Conservation (phyloP, 2,113 vertebrate species). For the Forbesichthys agassizii region DNA sequence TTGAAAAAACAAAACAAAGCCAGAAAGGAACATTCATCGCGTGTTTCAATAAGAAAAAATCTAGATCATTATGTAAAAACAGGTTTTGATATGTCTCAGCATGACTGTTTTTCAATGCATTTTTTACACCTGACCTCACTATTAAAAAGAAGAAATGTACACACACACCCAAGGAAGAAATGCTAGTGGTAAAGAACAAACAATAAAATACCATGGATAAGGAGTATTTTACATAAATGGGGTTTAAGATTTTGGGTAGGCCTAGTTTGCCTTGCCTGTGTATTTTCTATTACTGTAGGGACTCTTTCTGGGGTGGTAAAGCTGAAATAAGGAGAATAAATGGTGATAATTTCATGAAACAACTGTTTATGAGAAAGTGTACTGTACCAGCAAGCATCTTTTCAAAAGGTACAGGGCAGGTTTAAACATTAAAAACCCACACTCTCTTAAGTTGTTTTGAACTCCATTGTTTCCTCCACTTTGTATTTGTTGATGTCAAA, state of each 20-base stretch:
- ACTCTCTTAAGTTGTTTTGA: too few relatives aligned
- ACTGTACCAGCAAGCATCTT: too few relatives aligned
- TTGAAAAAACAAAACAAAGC: constrained; percentile 23
- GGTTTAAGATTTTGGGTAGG: constrained; percentile 17
- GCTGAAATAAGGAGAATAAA: background rate
- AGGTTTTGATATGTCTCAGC: constrained; percentile 90
- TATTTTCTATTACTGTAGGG: constrained; percentile 33
- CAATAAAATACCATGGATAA: constrained; percentile 34
- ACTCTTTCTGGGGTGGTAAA: constrained; percentile 13
- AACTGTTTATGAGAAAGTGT: background rate
- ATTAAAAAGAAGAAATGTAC: constrained; percentile 61
- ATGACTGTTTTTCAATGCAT: constrained; percentile 95
- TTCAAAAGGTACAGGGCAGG: too few relatives aligned
- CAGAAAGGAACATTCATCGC: constrained; percentile 44
- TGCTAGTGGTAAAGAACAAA: constrained; percentile 70
- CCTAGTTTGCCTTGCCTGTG: constrained; percentile 8
- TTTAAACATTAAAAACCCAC: too few relatives aligned
- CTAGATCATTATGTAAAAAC: constrained; percentile 83
- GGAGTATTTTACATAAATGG: constrained; percentile 42
- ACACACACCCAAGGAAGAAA: constrained; percentile 89
- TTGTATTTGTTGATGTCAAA: too few relatives aligned
- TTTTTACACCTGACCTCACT: constrained; percentile 92
- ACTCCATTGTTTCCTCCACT: too few relatives aligned
- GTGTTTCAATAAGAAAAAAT: constrained; percentile 64
- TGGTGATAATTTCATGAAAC: background rate